Conservation (phyloP, 2,113 vertebrate species). For the Phyllopteryx taeniolatus region DNA sequence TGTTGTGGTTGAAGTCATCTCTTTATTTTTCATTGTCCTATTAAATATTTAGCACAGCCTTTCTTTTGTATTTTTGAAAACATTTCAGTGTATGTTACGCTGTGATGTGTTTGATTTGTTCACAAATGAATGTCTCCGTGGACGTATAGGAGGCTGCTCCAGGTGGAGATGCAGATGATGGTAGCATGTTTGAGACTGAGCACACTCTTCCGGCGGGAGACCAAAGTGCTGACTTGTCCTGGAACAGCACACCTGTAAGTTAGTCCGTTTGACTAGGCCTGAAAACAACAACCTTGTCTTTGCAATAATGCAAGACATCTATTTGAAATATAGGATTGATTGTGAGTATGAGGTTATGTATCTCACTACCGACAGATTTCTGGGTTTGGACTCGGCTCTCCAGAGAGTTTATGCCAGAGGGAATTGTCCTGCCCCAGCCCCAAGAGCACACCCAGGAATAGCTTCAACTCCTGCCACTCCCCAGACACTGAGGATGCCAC, state of each 20-base stretch:
- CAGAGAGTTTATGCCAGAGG: slow-evolving; percentile 52
- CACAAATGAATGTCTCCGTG: neutral
- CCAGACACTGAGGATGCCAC: slow-evolving; percentile 66
- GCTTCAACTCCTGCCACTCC: slow-evolving; percentile 70
- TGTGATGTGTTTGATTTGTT: slow-evolving; percentile 3
- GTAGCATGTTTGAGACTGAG: slow-evolving; percentile 52
- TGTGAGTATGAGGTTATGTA: neutral
- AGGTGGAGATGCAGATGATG: slow-evolving; percentile 78
- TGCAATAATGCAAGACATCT: neutral
- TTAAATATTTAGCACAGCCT: neutral
- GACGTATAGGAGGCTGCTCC: slow-evolving; percentile 57
- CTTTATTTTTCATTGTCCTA: too few species aligned
- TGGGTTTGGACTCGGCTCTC: slow-evolving; percentile 48
- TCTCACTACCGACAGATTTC: slow-evolving; percentile 45
- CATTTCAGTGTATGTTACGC: neutral
- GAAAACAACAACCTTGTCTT: neutral
- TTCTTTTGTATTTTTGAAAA: neutral
- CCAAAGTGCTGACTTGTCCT: slow-evolving; percentile 55
- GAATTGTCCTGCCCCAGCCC: slow-evolving; percentile 65
- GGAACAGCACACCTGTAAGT: slow-evolving; percentile 62
- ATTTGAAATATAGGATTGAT: neutral
- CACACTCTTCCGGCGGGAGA: slow-evolving; percentile 47
- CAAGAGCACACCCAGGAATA: slow-evolving; percentile 68
- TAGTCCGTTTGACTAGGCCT: neutral
- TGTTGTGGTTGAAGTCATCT: too few species aligned